Conservation (phyloP, 1,140 invertebrate species). For the Drosophila kurseongensis region DNA sequence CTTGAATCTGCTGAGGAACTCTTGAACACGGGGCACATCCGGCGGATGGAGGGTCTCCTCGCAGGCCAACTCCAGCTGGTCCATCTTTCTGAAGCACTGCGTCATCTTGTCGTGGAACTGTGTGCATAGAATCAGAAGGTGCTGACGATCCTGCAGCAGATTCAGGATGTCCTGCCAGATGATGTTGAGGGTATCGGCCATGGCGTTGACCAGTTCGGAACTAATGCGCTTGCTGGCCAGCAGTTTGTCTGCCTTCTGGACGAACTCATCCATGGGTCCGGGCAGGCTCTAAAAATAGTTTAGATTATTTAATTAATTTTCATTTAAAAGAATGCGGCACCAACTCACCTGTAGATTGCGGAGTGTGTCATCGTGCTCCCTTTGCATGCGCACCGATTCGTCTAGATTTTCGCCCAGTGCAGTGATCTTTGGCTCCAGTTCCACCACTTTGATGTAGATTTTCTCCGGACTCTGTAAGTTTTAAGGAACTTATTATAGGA, state of each 20-base stretch:
- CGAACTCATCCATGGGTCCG: constrained; percentile 94
- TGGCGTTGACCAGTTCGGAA: constrained; percentile 93
- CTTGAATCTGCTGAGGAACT: constrained; percentile 88
- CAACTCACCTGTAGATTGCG: constrained; percentile 91
- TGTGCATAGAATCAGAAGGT: constrained; percentile 91
- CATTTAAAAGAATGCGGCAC: not conserved
- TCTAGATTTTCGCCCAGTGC: constrained; percentile 91
- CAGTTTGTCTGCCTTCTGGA: constrained; percentile 93
- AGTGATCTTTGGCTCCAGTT: constrained; percentile 93
- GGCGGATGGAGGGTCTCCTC: constrained; percentile 88
- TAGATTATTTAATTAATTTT: constrained; percentile 5
- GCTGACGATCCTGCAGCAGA: constrained; percentile 91
- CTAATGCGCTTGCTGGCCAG: constrained; percentile 91
- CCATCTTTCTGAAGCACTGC: constrained; percentile 90
- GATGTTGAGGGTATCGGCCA: constrained; percentile 94
- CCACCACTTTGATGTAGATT: constrained; percentile 93
- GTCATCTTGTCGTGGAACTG: constrained; percentile 90
- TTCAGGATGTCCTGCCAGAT: constrained; percentile 95
- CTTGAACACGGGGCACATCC: constrained; percentile 89
- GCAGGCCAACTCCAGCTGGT: constrained; percentile 88
- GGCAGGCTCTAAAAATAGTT: constrained; percentile 90
- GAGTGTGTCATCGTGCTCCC: constrained; percentile 93
- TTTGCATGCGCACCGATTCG: constrained; percentile 90
- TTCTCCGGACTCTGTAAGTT: constrained; percentile 91
- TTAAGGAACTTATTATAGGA: constrained; percentile 16